Conservation (phyloP, 2,888 invertebrate species). For the Mimachlamys varia region DNA sequence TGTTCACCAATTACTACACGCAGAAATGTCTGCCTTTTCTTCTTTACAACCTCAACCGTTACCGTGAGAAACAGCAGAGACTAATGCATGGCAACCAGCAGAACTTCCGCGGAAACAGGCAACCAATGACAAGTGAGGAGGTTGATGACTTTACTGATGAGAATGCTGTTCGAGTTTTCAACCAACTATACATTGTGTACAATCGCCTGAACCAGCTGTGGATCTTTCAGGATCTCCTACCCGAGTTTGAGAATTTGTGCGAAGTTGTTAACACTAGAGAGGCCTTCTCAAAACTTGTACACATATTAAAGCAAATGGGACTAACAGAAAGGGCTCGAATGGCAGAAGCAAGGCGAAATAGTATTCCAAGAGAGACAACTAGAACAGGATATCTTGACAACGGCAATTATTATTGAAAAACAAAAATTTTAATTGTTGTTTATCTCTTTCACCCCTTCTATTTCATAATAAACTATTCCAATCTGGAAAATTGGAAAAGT, state of each 20-base stretch:
- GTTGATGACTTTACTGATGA: not conserved
- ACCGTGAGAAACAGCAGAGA: not conserved
- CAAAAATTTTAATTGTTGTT: not conserved
- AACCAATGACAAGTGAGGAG: not conserved
- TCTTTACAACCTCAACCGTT: not conserved
- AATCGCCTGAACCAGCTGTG: conserved; percentile 13
- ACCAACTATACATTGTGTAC: not conserved
- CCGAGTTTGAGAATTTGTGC: not conserved
- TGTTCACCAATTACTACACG: conserved; percentile 44
- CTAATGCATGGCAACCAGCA: not conserved
- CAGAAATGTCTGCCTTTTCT: conserved; percentile 17
- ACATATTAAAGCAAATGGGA: not conserved
- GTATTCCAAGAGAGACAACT: not conserved
- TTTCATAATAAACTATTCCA: no score
- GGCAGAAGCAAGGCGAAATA: not conserved
- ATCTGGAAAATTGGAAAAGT: no score
- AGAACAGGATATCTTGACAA: not conserved
- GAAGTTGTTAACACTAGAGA: not conserved
- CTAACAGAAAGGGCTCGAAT: not conserved
- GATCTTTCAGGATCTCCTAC: not conserved
- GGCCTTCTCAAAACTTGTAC: not conserved
- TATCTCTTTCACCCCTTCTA: no score
- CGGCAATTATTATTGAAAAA: not conserved
- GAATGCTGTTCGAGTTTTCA: not conserved
- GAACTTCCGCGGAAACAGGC: not conserved